Conservation (phyloP, 1,140 invertebrate species). For the Anagrus nilaparvatae region DNA sequence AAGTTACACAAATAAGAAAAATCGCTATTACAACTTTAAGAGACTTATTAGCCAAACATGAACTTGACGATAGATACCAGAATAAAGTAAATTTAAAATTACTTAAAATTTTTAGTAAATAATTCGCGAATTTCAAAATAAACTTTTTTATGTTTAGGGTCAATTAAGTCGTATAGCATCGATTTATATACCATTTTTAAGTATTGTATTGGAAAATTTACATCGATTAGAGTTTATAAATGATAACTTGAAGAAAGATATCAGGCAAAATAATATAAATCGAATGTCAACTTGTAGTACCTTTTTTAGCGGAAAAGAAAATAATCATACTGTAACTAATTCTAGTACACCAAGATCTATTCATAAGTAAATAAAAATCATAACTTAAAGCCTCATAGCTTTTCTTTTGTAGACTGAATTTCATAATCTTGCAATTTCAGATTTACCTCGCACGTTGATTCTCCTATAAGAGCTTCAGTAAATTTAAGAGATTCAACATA, state of each 20-base stretch:
- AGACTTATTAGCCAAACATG: constrained; percentile 86
- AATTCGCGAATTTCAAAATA: constrained; percentile 1
- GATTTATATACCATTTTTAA: constrained; percentile 83
- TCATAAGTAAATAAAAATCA: constrained; percentile 32
- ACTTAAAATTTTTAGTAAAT: constrained; percentile 2
- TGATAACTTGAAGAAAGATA: constrained; percentile 30
- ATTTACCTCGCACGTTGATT: constrained; percentile 47
- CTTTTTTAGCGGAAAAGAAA: constrained; percentile 29
- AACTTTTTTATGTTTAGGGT: constrained; percentile 40
- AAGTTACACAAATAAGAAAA: constrained; percentile 69
- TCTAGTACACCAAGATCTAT: constrained; percentile 40
- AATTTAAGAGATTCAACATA: constrained; percentile 62
- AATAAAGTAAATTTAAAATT: constrained; percentile 37
- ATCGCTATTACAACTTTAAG: constrained; percentile 69
- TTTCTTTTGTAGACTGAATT: constrained; percentile 13
- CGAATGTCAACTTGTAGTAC: constrained; percentile 44
- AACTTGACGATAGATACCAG: constrained; percentile 83
- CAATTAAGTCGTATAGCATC: constrained; percentile 78
- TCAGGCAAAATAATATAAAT: constrained; percentile 32
- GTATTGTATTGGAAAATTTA: constrained; percentile 75
- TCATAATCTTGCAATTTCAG: constrained; percentile 24
- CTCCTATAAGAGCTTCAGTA: constrained; percentile 47
- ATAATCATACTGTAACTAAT: constrained; percentile 18
- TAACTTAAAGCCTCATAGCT: no score
- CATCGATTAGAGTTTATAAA: constrained; percentile 45